These are phyloP conservation scores for Rafetus swinhoei DNA, from an alignment of 2,113 vertebrate species.

Conservation along the genomic window DNA sequence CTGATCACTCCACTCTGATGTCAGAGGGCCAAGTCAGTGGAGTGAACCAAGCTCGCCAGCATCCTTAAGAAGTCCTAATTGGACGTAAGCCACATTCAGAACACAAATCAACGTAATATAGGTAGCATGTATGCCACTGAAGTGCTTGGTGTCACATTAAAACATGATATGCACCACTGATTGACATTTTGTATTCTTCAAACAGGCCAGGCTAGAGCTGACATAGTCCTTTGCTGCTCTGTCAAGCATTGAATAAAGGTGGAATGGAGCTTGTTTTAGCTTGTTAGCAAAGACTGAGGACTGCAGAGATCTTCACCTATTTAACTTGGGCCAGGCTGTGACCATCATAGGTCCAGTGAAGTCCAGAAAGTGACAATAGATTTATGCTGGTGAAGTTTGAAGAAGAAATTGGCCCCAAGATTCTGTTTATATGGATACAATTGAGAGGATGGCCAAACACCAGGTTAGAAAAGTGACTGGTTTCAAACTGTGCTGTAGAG, in stretches of 20 bases:
- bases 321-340: not conserved
- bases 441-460: not conserved
- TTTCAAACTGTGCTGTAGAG: not conserved
- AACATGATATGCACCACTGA: not conserved
- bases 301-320: not conserved
- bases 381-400: not conserved
- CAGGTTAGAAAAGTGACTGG: not conserved
- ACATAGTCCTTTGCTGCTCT: not conserved
- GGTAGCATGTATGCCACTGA: not conserved
- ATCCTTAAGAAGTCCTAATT: not conserved
- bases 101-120: not conserved
- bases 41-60: rapidly evolving
- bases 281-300: not conserved
- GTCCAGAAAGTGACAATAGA: not conserved
- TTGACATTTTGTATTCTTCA: not conserved
- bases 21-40: not conserved
- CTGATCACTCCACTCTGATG: not conserved
- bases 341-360: not conserved
- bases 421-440: not conserved
- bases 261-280: not conserved
- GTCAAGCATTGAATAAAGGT: not conserved
- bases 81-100: not conserved
- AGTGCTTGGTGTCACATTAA: not conserved
- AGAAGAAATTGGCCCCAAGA: not conserved
- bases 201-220: not conserved